These are phyloP conservation scores for Bubo blakistoni DNA, from an alignment of 2,113 vertebrate species.

Conservation along the genomic window DNA sequence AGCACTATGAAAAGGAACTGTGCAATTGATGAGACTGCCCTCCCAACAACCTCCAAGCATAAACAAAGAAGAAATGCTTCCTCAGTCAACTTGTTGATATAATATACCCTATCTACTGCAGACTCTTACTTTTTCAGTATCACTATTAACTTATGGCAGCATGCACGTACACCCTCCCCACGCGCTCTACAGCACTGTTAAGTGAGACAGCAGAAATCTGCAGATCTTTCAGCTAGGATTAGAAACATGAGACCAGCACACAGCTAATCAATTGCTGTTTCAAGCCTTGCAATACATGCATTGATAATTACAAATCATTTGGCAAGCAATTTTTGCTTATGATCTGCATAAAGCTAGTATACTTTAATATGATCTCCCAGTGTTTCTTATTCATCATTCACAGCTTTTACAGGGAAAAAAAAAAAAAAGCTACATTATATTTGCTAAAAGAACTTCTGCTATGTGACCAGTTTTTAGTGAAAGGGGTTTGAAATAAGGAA, in stretches of 20 bases:
- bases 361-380: background rate
- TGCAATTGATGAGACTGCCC: background rate
- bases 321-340: background rate
- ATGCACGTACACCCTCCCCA: rapidly evolving
- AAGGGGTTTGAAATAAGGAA: background rate
- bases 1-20: background rate
- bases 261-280: background rate
- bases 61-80: background rate
- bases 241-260: background rate
- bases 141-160: rapidly evolving
- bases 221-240: background rate
- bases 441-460: background rate
- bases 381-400: background rate
- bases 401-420: background rate
- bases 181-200: rapidly evolving
- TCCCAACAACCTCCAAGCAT: background rate
- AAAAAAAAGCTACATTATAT: background rate
- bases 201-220: background rate
- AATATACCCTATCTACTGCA: background rate
- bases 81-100: background rate
- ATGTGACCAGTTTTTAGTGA: background rate
- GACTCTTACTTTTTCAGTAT: background rate
- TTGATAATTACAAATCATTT: background rate
- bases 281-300: background rate
- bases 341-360: background rate